Evolutionary conservation across 2,888 invertebrate species (phyloP), one percentile per base, ranked within the genome.

Genomic region (Hemithea aestivaria): DNA sequence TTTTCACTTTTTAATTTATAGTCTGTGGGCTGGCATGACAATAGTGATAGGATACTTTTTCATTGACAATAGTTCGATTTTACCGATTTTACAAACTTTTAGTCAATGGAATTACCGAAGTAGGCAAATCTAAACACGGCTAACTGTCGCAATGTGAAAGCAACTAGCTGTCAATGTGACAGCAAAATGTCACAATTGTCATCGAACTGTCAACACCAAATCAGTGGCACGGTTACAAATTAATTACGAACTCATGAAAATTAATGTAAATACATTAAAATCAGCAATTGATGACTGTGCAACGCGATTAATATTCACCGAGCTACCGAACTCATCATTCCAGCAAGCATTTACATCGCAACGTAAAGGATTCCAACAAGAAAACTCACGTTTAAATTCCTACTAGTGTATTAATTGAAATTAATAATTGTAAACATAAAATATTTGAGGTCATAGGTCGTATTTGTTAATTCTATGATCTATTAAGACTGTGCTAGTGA

Each of bases 401-500:
- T n/a, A 2, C n/a, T 9, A 22, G 7, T 62, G 49, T 60, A 64
- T n/a, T 22, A 38, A 29, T 44, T 32, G 8, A 48, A 45, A 41
- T 48, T 39, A 36, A 27, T 42, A 56, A 51, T 56, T 61, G 57
- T 66, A 73, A 70, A 70, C 68, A 70, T 66, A 62, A 47, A 49
- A 56, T 55, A 51, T 34, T 53, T 54, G 45, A 58, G 73, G 67
- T 71, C 75, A 73, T 66, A 80, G 74, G 67, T 75, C 78, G 70
- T 56, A 60, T 64, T 61, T 55, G 52, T 58, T 51, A 61, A 58
- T 62, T 52, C 59, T 53, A 54, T 54, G 55, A 53, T 62, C 55
- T 57, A 50, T 54, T 41, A 57, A 48, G 59, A 62, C 57, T 63
- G 58, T 55, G 65, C 56, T 54, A 53, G 53, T 50, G 63, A 56